Evolutionary conservation across 2,888 invertebrate genomes (phyloP).

Genomic region (Cephus pygmeus): DNA sequence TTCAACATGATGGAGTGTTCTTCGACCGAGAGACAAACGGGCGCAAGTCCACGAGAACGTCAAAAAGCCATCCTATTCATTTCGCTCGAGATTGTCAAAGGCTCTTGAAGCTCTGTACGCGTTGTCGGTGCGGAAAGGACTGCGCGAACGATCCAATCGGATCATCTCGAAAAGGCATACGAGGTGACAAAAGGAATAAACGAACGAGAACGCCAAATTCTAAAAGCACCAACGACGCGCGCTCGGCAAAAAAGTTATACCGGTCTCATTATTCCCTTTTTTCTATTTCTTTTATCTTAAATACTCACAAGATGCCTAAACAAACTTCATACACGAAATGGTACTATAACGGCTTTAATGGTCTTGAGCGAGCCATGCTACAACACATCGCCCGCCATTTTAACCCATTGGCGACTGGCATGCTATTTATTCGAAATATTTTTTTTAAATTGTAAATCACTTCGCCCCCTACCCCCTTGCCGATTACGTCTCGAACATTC

Average conservation of each 20-base stretch:
- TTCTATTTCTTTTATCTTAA: slow-evolving; percentile 6
- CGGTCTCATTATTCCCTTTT: background rate
- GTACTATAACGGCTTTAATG: slow-evolving; percentile 29
- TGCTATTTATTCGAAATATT: slow-evolving; percentile 1
- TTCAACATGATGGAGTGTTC: background rate
- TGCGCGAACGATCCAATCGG: background rate
- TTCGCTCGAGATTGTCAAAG: background rate
- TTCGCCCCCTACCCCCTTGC: slow-evolving; percentile 14
- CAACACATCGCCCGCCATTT: slow-evolving; percentile 49
- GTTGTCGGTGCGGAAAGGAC: background rate
- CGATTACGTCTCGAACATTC: slow-evolving; percentile 20
- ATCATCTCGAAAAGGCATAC: background rate
- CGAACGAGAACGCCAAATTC: slow-evolving; percentile 10
- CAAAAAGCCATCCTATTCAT: background rate
- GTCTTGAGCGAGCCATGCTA: slow-evolving; percentile 46
- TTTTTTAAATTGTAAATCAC: slow-evolving; percentile 2
- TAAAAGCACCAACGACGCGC: slow-evolving; percentile 29
- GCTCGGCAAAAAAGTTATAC: slow-evolving; percentile 29
- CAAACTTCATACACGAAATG: slow-evolving; percentile 25
- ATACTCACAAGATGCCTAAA: slow-evolving; percentile 18
- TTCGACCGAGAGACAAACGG: background rate
- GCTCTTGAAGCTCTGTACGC: background rate
- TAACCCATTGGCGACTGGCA: slow-evolving; percentile 7
- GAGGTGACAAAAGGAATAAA: background rate
- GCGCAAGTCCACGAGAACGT: background rate